Conservation (phyloP, 2,888 invertebrate genomes). For the Lochmaea crataegi region DNA sequence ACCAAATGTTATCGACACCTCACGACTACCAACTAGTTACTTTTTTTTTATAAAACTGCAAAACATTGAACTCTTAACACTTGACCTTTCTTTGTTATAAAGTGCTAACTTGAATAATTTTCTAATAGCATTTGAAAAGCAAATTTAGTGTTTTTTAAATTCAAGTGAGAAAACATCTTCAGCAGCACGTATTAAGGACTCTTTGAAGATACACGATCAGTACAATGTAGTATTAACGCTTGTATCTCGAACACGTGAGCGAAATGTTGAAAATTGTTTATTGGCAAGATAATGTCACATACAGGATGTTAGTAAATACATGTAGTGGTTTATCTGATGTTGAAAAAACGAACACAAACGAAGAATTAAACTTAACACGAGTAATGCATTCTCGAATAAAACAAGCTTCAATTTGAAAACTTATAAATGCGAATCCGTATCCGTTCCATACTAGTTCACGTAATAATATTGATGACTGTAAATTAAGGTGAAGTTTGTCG, state of each 20-base stretch:
- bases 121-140: conserved; percentile 7
- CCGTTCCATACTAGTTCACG: too few relatives aligned
- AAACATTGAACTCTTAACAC: conserved; percentile 3
- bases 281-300: not conserved
- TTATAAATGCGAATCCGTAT: too few relatives aligned
- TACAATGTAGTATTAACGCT: not conserved
- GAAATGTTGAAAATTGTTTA: too few relatives aligned
- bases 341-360: too few relatives aligned
- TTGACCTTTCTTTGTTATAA: conserved; percentile 11
- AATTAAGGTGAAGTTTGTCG: too few relatives aligned
- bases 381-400: too few relatives aligned
- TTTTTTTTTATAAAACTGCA: not conserved
- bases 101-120: not conserved
- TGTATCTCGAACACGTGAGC: not conserved
- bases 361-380: too few relatives aligned
- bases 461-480: too few relatives aligned
- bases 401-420: too few relatives aligned
- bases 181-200: not conserved
- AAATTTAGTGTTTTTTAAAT: not conserved
- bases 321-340: too few relatives aligned
- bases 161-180: not conserved
- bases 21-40: conserved; percentile 8
- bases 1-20: conserved; percentile 15
- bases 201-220: not conserved
- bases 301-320: not conserved